phyloP scores from a whole-genome alignment of 2,113 vertebrate species.

The Gymnobelideus leadbeateri region DNA sequence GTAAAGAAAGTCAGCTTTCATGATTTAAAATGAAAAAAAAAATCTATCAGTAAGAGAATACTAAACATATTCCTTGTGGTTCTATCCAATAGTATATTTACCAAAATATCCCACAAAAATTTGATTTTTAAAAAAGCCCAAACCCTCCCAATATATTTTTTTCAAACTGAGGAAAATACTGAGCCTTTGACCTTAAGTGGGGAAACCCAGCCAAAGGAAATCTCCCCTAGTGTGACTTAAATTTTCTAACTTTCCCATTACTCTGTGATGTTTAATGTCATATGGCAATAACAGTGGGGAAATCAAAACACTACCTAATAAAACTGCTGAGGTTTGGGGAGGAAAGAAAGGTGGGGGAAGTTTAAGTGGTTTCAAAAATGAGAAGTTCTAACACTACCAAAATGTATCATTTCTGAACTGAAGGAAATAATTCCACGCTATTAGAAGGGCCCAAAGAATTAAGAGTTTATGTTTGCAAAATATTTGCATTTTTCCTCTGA shows the following conservation, averaged over 20 bases:
- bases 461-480: constrained; percentile 41
- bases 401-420: constrained; percentile 65
- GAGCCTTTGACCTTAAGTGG: constrained; percentile 1
- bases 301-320: background rate
- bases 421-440: constrained; percentile 22
- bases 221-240: background rate
- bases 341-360: constrained; percentile 33
- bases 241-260: background rate
- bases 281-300: background rate
- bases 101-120: background rate
- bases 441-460: background rate
- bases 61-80: background rate
- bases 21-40: background rate
- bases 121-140: background rate
- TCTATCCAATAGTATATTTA: background rate
- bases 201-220: background rate
- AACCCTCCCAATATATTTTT: background rate
- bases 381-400: constrained; percentile 61
- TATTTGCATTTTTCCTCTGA: constrained; percentile 27
- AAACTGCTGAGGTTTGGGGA: constrained; percentile 3
- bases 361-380: constrained; percentile 72
- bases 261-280: background rate
- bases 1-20: background rate
- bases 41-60: background rate
- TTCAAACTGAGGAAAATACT: background rate